Evolutionary conservation across 2,113 vertebrate genomes (phyloP), one percentile per base, ranked within the genome.

Genomic region (Gallinago undulata): DNA sequence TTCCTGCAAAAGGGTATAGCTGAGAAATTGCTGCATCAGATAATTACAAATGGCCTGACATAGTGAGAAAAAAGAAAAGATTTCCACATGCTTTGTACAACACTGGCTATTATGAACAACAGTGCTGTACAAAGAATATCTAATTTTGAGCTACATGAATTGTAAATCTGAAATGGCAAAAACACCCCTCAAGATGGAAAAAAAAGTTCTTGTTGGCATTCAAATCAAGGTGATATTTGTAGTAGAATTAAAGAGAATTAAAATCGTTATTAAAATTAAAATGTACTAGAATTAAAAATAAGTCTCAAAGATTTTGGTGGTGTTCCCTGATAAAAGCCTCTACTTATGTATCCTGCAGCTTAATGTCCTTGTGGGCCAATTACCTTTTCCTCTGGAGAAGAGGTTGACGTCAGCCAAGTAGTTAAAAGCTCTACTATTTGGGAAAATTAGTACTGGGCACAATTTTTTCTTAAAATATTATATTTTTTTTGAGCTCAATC

Each of bases 401-500:
- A 55, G 60, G n/a, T 0, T 87, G 37, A 80, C 89, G 89, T 80
- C 5, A 69, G 94, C 77, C 88, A 75, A 60, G 22, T 37, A 67
- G 77, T 80, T 74, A 82, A 78, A 87, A 94, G 79, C 51, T 69
- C 28, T n/a, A 43, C 21, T 55, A 28, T 79, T 79, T 75, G 11
- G 55, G 51, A 83, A 80, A 81, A 68, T 37, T 28, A 88, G 41
- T 79, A 83, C 69, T 45, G 82, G 77, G 75, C 50, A 55, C 72
- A 8, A 50, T 64, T 90, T 87, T 85, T 91, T 92, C 86, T 87
- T 92, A 74, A 95, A 94, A 81, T 43, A 78, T 43, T 56, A 94
- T 43, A 6, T 64, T 53, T 53, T 60, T 74, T 64, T 66, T 68
- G 76, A 89, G 56, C 75, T 84, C 41, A 74, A 10, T 88, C 84